Evolutionary conservation across 2,113 vertebrate species (phyloP), one percentile per base, ranked within the genome.

Genomic region (Nothocercus nigrocapillus): DNA sequence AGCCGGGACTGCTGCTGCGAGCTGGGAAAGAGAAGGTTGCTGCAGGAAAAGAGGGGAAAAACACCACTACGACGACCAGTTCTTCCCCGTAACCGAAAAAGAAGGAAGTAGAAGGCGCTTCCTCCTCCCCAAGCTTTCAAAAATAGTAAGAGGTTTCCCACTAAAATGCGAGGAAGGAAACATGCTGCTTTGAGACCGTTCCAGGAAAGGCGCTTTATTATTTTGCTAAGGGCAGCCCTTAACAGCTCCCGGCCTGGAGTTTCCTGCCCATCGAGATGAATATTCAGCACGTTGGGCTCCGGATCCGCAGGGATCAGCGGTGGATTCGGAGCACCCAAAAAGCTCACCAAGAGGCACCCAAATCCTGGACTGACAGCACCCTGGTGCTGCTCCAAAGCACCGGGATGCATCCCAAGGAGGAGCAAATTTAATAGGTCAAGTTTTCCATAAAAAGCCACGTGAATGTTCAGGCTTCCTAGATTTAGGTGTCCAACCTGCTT

Each of bases 151-250:
- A 94, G 67, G 54, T 87, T 88, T 88, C 82, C 73, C 85, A 72
- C 87, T 73, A 63, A 85, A 95, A 94, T 80, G 74, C 67, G 20
- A 95, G 96, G 94, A 96, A 97, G 97, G 97, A 97, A 97, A 74
- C 66, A 3, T 9, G 64, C 8, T 17, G 92, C 92, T 90, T 18
- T 47, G 85, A 93, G 93, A 81, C 49, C 2, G 4, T 59, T 94
- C 92, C 85, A 92, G 95, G 90, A 96, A 95, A 89, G 81, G 92
- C 59, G 64, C 66, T n/a, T 88, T 32, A 74, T 78, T 93, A 44
- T 81, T 83, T n/a, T 44, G 16, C 24, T 45, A 73, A 88, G 82
- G 2, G 75, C 21, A 28, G 61, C 10, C n/a, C 5, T 79, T 69
- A 87, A 62, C 85, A 66, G 80, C 80, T 56, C 61, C 2, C 34